A percentile compares a stretch with the other conserved stretches of the same genome.
Evolutionary conservation across 2,113 vertebrate species (phyloP).

Genomic region (Austrofundulus limnaeus): DNA sequence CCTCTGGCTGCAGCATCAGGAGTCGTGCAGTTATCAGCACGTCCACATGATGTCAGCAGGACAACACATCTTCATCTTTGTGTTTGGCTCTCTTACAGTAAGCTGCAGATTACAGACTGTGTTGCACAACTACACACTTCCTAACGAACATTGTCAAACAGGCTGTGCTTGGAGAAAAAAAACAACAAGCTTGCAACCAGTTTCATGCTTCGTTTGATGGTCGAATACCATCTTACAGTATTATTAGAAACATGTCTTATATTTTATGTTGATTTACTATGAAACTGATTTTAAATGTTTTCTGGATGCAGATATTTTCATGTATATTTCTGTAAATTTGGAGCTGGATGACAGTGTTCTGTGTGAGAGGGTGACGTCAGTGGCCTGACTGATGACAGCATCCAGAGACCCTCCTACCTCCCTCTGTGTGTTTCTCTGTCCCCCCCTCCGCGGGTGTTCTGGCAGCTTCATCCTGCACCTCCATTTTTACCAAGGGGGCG

Average conservation of each 20-base stretch:
- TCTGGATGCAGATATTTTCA: neutral
- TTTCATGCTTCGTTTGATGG: neutral
- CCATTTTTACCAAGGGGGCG: constrained; percentile 20
- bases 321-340: neutral
- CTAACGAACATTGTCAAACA: constrained; percentile 1
- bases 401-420: constrained; percentile 28
- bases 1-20: neutral
- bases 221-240: too few species aligned
- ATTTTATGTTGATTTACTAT: neutral
- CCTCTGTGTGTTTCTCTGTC: constrained; percentile 11
- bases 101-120: constrained; percentile 20
- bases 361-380: constrained; percentile 38
- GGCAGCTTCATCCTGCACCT: constrained; percentile 38
- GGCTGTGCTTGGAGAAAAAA: neutral
- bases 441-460: constrained; percentile 39
- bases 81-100: constrained; percentile 16
- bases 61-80: constrained; percentile 38
- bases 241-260: too few species aligned
- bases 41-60: constrained; percentile 70
- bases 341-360: constrained; percentile 15
- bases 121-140: neutral
- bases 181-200: neutral
- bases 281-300: neutral
- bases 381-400: constrained; percentile 51
- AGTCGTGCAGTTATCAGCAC: constrained; percentile 42